Conservation (phyloP, 2,797 vertebrate species). For the Lophotriccus pileatus region DNA sequence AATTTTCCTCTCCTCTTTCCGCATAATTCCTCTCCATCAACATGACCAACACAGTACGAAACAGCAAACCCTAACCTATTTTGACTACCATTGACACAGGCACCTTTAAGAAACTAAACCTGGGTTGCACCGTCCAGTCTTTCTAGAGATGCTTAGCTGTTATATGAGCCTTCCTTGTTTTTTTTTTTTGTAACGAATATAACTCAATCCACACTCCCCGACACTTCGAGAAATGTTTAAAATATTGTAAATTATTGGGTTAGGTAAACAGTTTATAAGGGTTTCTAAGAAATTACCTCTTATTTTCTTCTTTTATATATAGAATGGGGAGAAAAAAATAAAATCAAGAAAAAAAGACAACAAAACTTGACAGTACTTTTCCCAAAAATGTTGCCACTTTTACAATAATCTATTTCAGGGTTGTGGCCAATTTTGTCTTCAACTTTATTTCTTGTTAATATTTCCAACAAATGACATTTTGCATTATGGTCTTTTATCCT, state of each 20-base stretch:
- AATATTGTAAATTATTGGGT: background rate
- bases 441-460: background rate
- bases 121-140: background rate
- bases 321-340: background rate
- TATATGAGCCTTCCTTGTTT: background rate
- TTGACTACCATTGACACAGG: background rate
- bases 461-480: background rate
- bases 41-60: background rate
- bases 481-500: background rate
- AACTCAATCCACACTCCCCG: background rate
- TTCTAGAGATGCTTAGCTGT: background rate
- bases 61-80: background rate
- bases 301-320: background rate
- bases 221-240: background rate
- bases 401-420: background rate
- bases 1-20: background rate
- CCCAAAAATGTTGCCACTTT: background rate
- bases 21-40: background rate
- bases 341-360: too few relatives aligned
- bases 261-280: background rate
- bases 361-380: background rate
- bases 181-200: background rate
- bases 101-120: background rate
- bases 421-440: background rate
- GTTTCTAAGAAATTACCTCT: background rate